A percentile compares a stretch with the other conserved stretches of the same genome.
phyloP scores from a whole-genome alignment of 2,113 vertebrate species.

The Theristicus caerulescens region DNA sequence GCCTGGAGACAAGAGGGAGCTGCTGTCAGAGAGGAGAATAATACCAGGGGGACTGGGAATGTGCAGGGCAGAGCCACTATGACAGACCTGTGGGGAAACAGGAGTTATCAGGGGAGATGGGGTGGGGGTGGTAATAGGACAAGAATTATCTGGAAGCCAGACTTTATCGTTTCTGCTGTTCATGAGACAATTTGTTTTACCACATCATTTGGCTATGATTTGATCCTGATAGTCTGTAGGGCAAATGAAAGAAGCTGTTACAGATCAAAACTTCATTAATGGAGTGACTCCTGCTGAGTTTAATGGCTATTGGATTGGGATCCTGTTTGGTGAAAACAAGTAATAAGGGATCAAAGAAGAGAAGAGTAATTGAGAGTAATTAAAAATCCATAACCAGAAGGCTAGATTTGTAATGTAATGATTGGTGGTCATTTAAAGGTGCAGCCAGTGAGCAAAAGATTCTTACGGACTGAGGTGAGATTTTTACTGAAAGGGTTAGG shows the following conservation, averaged over 20 bases:
- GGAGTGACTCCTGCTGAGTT: neutral
- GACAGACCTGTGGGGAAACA: neutral
- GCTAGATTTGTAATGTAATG: neutral
- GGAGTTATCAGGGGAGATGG: rapidly evolving
- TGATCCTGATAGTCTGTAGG: neutral
- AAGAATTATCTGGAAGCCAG: neutral
- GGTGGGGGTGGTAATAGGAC: neutral
- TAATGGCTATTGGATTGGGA: neutral
- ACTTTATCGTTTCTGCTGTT: neutral
- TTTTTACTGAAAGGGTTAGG: neutral
- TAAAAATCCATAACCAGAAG: constrained; percentile 22
- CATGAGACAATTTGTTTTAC: neutral
- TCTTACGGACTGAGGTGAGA: neutral
- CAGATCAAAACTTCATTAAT: constrained; percentile 35
- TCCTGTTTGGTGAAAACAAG: neutral
- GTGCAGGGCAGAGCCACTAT: neutral
- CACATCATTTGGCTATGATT: neutral
- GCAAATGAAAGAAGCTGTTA: constrained; percentile 14
- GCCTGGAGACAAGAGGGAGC: neutral
- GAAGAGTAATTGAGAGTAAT: constrained; percentile 6
- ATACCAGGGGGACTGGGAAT: neutral
- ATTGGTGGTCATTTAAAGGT: constrained; percentile 20
- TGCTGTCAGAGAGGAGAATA: neutral
- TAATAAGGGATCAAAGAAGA: neutral
- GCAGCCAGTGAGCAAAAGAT: neutral